Percentiles rank a stretch among this genome's conserved stretches.
Evolutionary conservation across 2,888 invertebrate species (phyloP).

Genomic region (Prenolepis imparis): DNA sequence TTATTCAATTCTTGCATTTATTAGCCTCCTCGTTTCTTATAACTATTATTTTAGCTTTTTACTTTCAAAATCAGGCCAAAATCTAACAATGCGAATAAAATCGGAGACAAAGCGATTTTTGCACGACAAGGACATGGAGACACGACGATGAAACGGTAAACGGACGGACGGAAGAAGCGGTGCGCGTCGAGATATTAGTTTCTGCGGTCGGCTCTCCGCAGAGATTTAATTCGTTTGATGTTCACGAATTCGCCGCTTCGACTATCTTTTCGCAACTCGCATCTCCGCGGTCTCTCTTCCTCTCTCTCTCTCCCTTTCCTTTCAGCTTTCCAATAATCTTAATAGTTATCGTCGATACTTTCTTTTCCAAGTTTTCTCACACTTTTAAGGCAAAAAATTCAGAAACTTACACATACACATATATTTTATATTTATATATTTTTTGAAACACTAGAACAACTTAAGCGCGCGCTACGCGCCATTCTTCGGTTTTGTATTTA

Average conservation of each 20-base stretch:
- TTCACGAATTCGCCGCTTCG: slow-evolving; percentile 85
- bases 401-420: not conserved
- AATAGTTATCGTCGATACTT: not conserved
- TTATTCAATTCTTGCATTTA: not conserved
- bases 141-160: slow-evolving; percentile 53
- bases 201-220: slow-evolving; percentile 86
- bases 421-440: not conserved
- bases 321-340: slow-evolving; percentile 43
- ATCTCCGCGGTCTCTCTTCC: slow-evolving; percentile 38
- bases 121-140: slow-evolving; percentile 59
- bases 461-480: too few relatives aligned
- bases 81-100: slow-evolving; percentile 48
- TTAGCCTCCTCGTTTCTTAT: slow-evolving; percentile 26
- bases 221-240: slow-evolving; percentile 86
- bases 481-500: too few relatives aligned
- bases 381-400: not conserved
- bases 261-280: slow-evolving; percentile 72
- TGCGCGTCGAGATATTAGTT: slow-evolving; percentile 85
- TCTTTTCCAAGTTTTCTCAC: slow-evolving; percentile 2
- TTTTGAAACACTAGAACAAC: not conserved
- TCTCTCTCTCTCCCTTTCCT: slow-evolving; percentile 41
- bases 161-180: slow-evolving; percentile 69
- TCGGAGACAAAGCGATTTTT: slow-evolving; percentile 58
- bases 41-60: slow-evolving; percentile 34
- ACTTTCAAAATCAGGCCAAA: slow-evolving; percentile 17